Base-by-base conservation (phyloP, 2,113 vertebrate species). In the Caranx ignobilis region DNA sequence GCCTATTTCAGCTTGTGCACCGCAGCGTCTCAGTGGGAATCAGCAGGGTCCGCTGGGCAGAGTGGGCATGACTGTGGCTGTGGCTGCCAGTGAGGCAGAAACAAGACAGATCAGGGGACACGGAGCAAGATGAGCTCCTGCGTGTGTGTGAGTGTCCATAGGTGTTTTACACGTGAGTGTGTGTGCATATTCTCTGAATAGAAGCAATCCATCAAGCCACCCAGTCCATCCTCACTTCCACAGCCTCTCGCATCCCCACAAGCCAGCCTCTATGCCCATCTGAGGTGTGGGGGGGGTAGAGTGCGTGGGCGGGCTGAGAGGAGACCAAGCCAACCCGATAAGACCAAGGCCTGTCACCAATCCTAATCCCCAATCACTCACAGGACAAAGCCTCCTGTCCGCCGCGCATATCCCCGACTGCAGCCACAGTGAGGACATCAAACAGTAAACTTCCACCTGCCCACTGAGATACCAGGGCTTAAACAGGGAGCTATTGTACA, bases 281-380 rank as follows among this genome's bases (percentile, higher is more conserved):
- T 12, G 26, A 26, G 26, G 26, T 26, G 26, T 26, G 26, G 11
- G 2, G 16, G 52, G n/a, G 52, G 61, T 57, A 63, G 61, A 71
- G 54, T 4, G 75, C 5, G 26, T 72, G 77, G 80, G 76, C 15
- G 26, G 48, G 31, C 65, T 77, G 71, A 54, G 66, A 13, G 6
- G 59, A 64, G 43, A 59, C 50, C 37, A 57, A 47, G 75, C 79
- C 77, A 64, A 76, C 75, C 75, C 77, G 91, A 94, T 95, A 94
- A 94, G 84, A 86, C 48, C 52, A 41, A 31, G 50, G 35, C 85
- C 91, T 88, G 89, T 93, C 91, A 92, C 87, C 88, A 84, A 74
- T 73, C 88, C 85, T 89, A 90, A 94, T 94, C 82, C 92, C 77
- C 86, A 84, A 92, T 94, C 89, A 91, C 89, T 93, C 92, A 82